phyloP scores from a whole-genome alignment of 2,797 vertebrate species.

The Scolopax rusticola region DNA sequence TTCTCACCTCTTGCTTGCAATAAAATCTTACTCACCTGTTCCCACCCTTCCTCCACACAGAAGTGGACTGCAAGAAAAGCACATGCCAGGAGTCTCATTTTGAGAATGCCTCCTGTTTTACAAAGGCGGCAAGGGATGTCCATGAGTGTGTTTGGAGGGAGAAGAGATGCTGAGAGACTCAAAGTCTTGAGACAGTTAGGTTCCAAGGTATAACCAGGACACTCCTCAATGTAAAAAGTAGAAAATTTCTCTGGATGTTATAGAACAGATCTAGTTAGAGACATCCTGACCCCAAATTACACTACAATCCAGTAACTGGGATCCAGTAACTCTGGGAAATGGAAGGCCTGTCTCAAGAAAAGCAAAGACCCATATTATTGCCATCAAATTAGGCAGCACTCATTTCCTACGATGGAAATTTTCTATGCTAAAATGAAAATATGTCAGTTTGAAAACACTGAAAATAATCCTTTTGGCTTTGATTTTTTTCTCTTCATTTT shows the following conservation, averaged over 20 bases:
- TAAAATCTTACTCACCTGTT: background rate
- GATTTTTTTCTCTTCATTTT: background rate
- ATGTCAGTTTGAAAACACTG: background rate
- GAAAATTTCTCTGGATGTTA: background rate
- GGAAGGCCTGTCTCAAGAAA: background rate
- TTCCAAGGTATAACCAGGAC: background rate
- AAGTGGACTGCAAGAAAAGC: background rate
- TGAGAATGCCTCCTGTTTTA: background rate
- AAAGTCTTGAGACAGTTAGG: background rate
- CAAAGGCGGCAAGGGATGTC: background rate
- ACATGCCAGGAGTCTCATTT: background rate
- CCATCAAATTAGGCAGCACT: background rate
- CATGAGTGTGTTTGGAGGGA: background rate
- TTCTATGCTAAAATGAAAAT: background rate
- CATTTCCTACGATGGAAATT: background rate
- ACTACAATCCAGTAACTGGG: background rate
- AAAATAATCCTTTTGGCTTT: background rate
- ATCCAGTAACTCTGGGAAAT: background rate
- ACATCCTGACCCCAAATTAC: background rate
- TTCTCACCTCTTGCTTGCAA: background rate
- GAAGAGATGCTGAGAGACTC: background rate
- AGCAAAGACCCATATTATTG: background rate
- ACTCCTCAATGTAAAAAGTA: background rate
- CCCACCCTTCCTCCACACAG: background rate
- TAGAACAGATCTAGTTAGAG: background rate